phyloP scores from a whole-genome alignment of 2,888 invertebrate genomes.

The Agonopterix subpropinquella region DNA sequence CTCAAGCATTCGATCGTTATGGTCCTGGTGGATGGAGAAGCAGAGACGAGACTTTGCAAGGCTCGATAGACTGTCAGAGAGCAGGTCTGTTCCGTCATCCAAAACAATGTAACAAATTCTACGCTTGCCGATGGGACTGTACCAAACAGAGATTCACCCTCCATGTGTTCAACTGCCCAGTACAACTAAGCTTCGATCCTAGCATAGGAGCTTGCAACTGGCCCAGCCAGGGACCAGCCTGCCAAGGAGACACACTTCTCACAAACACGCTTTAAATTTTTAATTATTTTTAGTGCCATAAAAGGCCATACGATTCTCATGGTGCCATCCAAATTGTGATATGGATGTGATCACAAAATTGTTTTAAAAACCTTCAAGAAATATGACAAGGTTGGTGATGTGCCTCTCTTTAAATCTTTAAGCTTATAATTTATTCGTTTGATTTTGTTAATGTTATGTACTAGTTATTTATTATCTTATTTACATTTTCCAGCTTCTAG shows the following conservation, averaged over 20 bases:
- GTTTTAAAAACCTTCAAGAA: conserved; percentile 21
- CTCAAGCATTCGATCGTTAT: conserved; percentile 75
- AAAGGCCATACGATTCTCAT: conserved; percentile 34
- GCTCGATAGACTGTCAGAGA: conserved; percentile 77
- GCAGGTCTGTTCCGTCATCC: conserved; percentile 82
- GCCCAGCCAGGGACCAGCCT: conserved; percentile 87
- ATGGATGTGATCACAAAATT: conserved; percentile 50
- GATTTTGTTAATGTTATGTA: conserved; percentile 65
- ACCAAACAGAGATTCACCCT: conserved; percentile 84
- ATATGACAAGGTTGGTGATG: conserved; percentile 34
- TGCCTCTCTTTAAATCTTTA: conserved; percentile 52
- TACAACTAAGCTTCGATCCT: conserved; percentile 85
- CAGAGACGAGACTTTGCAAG: conserved; percentile 76
- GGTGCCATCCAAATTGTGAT: conserved; percentile 70
- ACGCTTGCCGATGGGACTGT: conserved; percentile 87
- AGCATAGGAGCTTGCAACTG: conserved; percentile 87
- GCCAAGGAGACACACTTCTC: conserved; percentile 81
- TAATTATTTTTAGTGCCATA: conserved; percentile 29
- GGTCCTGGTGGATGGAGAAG: conserved; percentile 78
- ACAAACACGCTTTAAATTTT: conserved; percentile 66
- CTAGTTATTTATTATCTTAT: conserved; percentile 60
- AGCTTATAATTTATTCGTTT: conserved; percentile 65
- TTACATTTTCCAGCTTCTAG: conserved; percentile 41
- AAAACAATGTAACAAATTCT: conserved; percentile 87
- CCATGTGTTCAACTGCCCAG: conserved; percentile 86